A percentile compares a stretch with the other conserved stretches of the same genome.
Conservation (phyloP, 1,140 invertebrate genomes). For the Neotoxoptera formosana region DNA sequence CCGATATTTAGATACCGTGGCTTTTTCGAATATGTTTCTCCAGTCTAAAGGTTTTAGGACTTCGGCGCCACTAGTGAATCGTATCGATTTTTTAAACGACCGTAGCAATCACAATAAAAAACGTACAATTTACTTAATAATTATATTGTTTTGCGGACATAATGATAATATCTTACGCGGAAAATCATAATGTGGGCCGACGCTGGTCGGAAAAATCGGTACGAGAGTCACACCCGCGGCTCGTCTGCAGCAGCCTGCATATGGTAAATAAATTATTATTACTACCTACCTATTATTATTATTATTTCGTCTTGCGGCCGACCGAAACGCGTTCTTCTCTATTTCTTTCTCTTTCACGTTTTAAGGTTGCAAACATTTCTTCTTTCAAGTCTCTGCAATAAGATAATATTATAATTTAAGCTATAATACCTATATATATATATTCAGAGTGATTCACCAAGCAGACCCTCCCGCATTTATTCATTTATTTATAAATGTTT, state of each 20-base stretch:
- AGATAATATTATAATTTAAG: background rate
- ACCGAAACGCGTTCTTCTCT: background rate
- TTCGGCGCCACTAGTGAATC: background rate
- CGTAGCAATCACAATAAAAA: background rate
- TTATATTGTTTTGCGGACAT: background rate
- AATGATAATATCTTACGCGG: background rate
- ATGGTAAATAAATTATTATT: no score
- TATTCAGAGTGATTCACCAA: no score
- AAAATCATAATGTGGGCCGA: background rate
- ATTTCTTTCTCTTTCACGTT: background rate
- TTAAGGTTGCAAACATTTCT: background rate
- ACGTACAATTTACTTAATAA: background rate
- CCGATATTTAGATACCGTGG: no score
- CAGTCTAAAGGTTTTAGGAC: no score
- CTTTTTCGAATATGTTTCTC: no score
- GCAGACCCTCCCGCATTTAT: no score
- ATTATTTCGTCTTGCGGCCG: background rate
- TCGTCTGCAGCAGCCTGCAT: no score
- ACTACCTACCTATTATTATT: no score
- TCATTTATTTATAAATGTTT: no score
- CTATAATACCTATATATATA: background rate
- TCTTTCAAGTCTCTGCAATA: background rate
- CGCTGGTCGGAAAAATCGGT: background rate
- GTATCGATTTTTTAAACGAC: background rate
- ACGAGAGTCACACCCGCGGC: background rate